Evolutionary conservation across 2,888 invertebrate species (phyloP), one percentile per base, ranked within the genome.

Genomic region (Cactoblastis cactorum): DNA sequence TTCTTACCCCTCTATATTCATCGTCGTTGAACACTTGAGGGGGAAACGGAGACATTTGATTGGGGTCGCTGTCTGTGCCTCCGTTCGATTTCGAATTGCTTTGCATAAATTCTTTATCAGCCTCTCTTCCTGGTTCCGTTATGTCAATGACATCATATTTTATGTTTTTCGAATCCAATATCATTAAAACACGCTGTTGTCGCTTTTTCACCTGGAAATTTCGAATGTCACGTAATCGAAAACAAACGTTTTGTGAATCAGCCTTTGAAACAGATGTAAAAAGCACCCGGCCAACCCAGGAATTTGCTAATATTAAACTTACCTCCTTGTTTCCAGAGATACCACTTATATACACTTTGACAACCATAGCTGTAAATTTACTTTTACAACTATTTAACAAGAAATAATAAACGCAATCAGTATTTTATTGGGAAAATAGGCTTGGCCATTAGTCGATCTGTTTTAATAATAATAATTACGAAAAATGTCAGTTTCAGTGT

Each of bases 321-420:
- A 96, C 97, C 95, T 97, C 97, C 91, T 97, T 96, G 85, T 96
- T 97, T 74, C 96, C 97, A 76, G 96, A 97, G 91, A 96, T 96
- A 75, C 96, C 96, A 83, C 96, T 96, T 77, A 97, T 91, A 89
- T 95, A 97, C 63, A 97, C 93, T 92, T 96, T 97, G 74, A 97
- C 94, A 84, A 95, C 96, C 97, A 97, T 97, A 83, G 55, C 80
- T 76, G 65, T 66, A 71, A 63, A 62, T 56, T 72, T 61, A 58
- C 56, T 67, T 64, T 71, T 62, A 58, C 58, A 67, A 68, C 64
- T 69, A 73, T 61, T 72, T 64, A 75, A 66, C 64, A 62, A 60
- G 66, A 74, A 78, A 71, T 74, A 77, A 69, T 67, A 74, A 67
- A 69, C 62, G 55, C 60, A 69, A 67, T 74, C 71, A 71, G 69